These are phyloP conservation scores for Caenorhabditis macrosperma DNA, from an alignment of 2,888 invertebrate genomes.

Conservation along the genomic window DNA sequence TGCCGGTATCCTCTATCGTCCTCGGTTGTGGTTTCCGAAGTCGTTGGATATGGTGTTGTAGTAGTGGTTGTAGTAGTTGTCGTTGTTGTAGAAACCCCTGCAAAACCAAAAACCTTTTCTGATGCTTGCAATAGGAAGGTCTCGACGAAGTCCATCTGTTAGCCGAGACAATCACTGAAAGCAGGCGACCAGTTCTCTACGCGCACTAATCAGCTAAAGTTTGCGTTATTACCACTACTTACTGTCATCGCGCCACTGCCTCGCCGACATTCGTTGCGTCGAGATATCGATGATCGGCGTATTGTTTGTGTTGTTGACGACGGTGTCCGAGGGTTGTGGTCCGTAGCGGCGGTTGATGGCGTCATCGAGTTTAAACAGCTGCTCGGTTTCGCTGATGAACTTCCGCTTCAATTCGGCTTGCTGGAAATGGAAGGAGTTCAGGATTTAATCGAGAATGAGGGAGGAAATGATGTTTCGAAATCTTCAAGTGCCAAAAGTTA, in stretches of 20 bases:
- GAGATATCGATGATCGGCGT: conserved; percentile 56
- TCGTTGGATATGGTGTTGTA: background rate
- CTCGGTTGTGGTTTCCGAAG: background rate
- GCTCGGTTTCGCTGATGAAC: conserved; percentile 57
- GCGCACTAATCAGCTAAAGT: conserved; percentile 24
- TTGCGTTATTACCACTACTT: conserved; percentile 38
- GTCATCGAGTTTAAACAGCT: conserved; percentile 51
- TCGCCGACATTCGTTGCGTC: conserved; percentile 47
- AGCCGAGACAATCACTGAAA: conserved; percentile 18
- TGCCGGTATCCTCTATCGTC: background rate
- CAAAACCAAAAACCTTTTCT: conserved; percentile 14
- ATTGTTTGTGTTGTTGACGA: conserved; percentile 17
- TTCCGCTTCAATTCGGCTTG: conserved; percentile 37
- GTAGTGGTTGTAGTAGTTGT: background rate
- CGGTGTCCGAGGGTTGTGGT: conserved; percentile 31
- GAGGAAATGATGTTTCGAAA: too few relatives aligned
- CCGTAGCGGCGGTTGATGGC: conserved; percentile 36
- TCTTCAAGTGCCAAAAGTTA: too few relatives aligned
- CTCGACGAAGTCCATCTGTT: conserved; percentile 35
- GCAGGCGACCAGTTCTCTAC: conserved; percentile 3
- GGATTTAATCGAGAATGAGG: too few relatives aligned
- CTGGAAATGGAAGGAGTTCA: conserved; percentile 18
- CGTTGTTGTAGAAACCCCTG: conserved; percentile 5
- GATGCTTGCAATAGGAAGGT: conserved; percentile 34
- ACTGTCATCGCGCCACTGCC: conserved; percentile 46